Evolutionary conservation across 2,113 vertebrate genomes (phyloP).

Genomic region (Salvelinus sp.): DNA sequence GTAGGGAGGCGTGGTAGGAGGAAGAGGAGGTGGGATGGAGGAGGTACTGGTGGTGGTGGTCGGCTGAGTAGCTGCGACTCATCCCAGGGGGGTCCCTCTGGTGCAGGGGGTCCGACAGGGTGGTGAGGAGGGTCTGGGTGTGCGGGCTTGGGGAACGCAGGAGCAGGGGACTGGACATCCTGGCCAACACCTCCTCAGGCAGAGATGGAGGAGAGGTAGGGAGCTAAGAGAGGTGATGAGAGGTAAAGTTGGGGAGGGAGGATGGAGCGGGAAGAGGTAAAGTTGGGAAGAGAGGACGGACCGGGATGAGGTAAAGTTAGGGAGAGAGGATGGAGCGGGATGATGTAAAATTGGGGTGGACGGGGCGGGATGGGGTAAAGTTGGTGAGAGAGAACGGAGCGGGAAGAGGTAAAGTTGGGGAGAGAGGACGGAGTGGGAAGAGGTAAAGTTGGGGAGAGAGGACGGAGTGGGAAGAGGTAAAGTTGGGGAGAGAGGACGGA

Average conservation of each 20-base stretch:
- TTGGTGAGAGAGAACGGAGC: too few relatives aligned
- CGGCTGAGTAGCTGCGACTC: constrained; percentile 83
- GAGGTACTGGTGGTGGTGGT: constrained; percentile 68
- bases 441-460: too few relatives aligned
- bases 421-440: too few relatives aligned
- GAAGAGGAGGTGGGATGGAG: constrained; percentile 64
- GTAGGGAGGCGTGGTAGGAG: constrained; percentile 76
- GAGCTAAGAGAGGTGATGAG: constrained; percentile 75
- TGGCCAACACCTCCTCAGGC: constrained; percentile 75
- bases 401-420: too few relatives aligned
- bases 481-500: background rate
- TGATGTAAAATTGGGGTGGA: too few relatives aligned
- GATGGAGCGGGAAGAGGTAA: constrained; percentile 36
- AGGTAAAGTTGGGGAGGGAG: constrained; percentile 19
- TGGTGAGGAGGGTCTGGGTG: constrained; percentile 80
- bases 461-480: too few relatives aligned
- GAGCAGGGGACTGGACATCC: constrained; percentile 80
- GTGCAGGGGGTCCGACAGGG: constrained; percentile 80
- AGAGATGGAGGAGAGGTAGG: constrained; percentile 86
- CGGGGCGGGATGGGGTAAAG: too few relatives aligned
- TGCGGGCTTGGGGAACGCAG: constrained; percentile 84
- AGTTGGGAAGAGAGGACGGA: background rate
- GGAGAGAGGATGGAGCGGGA: constrained; percentile 11
- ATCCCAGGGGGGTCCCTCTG: constrained; percentile 75
- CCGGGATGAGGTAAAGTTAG: constrained; percentile 37